Percentiles rank a stretch among this genome's conserved stretches.
Evolutionary conservation across 2,113 vertebrate genomes (phyloP).

Genomic region (Saguinus imperator): DNA sequence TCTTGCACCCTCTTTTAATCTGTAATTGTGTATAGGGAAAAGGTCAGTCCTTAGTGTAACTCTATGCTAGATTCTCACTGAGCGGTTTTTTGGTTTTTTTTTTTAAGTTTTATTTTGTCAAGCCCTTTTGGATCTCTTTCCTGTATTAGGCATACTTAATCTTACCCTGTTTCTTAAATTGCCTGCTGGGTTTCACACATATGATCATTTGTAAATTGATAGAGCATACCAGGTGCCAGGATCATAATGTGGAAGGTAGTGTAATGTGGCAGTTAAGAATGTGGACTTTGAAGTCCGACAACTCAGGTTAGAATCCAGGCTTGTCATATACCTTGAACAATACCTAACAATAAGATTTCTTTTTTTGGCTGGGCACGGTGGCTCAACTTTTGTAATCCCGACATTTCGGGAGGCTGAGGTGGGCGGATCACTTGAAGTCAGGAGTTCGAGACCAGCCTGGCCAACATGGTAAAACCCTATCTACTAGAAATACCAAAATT

Average conservation of each 20-base stretch:
- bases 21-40: not conserved
- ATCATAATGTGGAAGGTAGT: not conserved
- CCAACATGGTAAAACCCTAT: too few relatives aligned
- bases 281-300: not conserved
- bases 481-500: too few relatives aligned
- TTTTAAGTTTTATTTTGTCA: constrained; percentile 19
- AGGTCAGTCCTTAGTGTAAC: not conserved
- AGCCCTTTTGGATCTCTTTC: not conserved
- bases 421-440: too few relatives aligned
- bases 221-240: not conserved
- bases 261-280: not conserved
- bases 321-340: not conserved
- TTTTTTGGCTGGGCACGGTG: not conserved
- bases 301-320: not conserved
- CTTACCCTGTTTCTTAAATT: not conserved
- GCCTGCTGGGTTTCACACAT: not conserved
- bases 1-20: not conserved
- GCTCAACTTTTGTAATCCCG: too few relatives aligned
- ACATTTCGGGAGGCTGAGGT: too few relatives aligned
- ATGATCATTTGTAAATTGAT: not conserved
- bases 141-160: not conserved
- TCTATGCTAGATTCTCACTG: not conserved
- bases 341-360: not conserved
- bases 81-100: not conserved
- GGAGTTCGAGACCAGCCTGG: too few relatives aligned